Evolutionary conservation across 1,140 invertebrate genomes (phyloP).

Genomic region (Drosophila repletoides): DNA sequence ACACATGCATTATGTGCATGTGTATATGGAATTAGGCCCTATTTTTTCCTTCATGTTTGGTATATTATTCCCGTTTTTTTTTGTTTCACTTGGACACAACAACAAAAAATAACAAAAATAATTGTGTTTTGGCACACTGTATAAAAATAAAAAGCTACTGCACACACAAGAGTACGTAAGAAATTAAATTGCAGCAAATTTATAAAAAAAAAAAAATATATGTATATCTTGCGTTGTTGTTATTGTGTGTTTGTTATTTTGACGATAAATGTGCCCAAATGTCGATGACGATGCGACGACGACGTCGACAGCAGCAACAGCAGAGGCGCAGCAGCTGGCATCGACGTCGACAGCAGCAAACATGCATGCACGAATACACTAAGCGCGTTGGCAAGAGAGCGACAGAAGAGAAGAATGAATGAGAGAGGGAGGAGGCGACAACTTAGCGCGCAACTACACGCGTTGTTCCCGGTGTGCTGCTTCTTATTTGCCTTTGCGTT

Average conservation of each 20-base stretch:
- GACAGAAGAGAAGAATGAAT: neutral
- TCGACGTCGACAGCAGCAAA: slow-evolving; percentile 28
- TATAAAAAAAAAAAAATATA: neutral
- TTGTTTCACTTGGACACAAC: slow-evolving; percentile 2
- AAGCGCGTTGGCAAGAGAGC: neutral
- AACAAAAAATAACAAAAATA: slow-evolving; percentile 7
- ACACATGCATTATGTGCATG: neutral
- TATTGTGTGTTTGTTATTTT: slow-evolving; percentile 59
- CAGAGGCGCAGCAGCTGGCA: slow-evolving; percentile 26
- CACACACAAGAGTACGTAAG: neutral
- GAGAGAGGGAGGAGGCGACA: neutral
- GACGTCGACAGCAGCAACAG: slow-evolving; percentile 8
- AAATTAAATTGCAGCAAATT: neutral
- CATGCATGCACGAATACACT: slow-evolving; percentile 27
- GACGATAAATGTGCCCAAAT: slow-evolving; percentile 38
- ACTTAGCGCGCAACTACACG: slow-evolving; percentile 8
- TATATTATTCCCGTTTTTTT: slow-evolving; percentile 17
- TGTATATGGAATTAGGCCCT: neutral
- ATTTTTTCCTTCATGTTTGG: slow-evolving; percentile 11
- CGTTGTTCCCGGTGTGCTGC: slow-evolving; percentile 18
- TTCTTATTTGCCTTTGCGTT: slow-evolving; percentile 7
- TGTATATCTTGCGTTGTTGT: slow-evolving; percentile 39
- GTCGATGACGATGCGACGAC: slow-evolving; percentile 6
- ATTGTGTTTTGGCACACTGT: slow-evolving; percentile 15
- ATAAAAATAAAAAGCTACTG: slow-evolving; percentile 12